Conservation (phyloP, 1,140 invertebrate genomes). For the Dryas iulia region DNA sequence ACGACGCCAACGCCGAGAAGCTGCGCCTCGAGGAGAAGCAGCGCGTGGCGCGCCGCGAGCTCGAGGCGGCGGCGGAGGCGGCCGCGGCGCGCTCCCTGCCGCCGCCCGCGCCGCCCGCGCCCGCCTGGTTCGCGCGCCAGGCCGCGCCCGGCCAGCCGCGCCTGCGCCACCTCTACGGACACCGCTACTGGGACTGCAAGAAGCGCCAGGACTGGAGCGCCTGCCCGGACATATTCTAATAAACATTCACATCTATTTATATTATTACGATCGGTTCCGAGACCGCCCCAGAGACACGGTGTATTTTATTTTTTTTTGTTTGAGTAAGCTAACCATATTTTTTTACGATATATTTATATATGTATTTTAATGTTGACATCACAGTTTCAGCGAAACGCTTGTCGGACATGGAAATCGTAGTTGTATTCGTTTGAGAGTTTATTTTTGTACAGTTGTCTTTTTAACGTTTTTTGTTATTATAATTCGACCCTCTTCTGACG, state of each 20-base stretch:
- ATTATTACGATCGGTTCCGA: too few relatives aligned
- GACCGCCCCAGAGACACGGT: too few relatives aligned
- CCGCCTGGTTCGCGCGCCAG: conserved; percentile 93
- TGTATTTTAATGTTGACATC: too few relatives aligned
- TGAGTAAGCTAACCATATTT: too few relatives aligned
- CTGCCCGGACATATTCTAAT: conserved; percentile 98
- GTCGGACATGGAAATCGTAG: too few relatives aligned
- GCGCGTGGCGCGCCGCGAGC: conserved; percentile 84
- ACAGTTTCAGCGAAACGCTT: too few relatives aligned
- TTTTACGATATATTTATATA: too few relatives aligned
- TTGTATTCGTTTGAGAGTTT: background rate
- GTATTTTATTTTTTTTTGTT: too few relatives aligned
- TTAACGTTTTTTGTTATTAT: background rate
- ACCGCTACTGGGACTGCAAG: conserved; percentile 97
- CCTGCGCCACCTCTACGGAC: conserved; percentile 91
- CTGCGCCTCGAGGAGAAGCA: conserved; percentile 97
- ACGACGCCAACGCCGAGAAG: conserved; percentile 97
- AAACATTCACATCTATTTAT: too few relatives aligned
- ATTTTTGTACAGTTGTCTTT: background rate
- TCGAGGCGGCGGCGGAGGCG: conserved; percentile 90
- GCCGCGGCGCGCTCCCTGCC: conserved; percentile 84
- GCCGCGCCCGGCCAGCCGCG: conserved; percentile 49
- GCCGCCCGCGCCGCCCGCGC: conserved; percentile 89
- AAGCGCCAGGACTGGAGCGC: conserved; percentile 91
- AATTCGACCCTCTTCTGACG: too few relatives aligned